Conservation (phyloP, 2,797 vertebrate genomes). For the Platyrinchus mystaceus region DNA sequence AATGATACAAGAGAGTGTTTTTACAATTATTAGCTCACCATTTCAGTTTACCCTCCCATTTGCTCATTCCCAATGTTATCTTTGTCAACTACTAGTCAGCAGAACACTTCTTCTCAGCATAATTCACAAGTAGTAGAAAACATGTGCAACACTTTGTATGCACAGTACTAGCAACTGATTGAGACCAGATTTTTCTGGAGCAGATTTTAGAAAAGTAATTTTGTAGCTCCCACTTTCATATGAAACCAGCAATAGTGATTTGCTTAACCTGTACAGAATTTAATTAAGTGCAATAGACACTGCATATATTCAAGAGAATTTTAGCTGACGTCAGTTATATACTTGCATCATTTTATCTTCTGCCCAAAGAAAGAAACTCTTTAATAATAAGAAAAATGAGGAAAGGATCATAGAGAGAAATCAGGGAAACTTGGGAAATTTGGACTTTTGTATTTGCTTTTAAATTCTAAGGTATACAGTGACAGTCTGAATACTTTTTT, state of each 20-base stretch:
- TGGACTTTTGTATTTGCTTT: neutral
- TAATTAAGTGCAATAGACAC: neutral
- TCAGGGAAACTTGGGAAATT: neutral
- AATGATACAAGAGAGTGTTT: fast-evolving
- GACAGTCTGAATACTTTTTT: neutral
- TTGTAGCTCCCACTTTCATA: neutral
- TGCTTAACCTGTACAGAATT: neutral
- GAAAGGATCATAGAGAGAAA: neutral
- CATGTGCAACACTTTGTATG: neutral
- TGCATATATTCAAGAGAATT: neutral
- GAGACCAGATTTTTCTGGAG: neutral
- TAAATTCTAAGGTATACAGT: neutral
- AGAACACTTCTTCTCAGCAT: neutral
- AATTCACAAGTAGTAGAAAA: neutral
- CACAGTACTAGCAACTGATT: neutral
- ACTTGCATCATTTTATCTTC: neutral
- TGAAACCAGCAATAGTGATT: neutral
- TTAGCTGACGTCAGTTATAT: neutral
- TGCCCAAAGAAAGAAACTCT: neutral
- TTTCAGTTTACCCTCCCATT: neutral
- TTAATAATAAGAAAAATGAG: neutral
- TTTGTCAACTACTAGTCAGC: neutral
- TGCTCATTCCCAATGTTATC: neutral
- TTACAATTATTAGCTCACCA: neutral
- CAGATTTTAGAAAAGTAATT: neutral